Evolutionary conservation across 2,888 invertebrate species (phyloP).

Genomic region (Microdon myrmicae): DNA sequence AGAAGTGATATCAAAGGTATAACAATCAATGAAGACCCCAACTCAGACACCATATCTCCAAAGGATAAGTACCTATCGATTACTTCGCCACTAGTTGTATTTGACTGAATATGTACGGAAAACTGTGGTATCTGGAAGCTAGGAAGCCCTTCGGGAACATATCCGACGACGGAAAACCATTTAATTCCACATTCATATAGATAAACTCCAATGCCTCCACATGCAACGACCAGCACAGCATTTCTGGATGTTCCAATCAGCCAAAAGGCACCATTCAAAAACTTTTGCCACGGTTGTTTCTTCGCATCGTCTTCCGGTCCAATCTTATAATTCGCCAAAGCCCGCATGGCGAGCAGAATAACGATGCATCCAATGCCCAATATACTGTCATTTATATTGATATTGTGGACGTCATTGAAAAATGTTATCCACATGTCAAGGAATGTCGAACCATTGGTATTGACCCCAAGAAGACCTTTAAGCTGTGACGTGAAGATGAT

Average conservation of each 20-base stretch:
- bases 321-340: slow-evolving; percentile 75
- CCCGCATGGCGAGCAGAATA: slow-evolving; percentile 79
- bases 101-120: slow-evolving; percentile 70
- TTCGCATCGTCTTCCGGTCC: slow-evolving; percentile 69
- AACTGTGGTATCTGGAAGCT: slow-evolving; percentile 75
- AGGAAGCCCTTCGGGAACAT: slow-evolving; percentile 81
- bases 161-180: slow-evolving; percentile 75
- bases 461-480: slow-evolving; percentile 82
- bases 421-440: slow-evolving; percentile 83
- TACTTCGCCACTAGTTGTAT: slow-evolving; percentile 68
- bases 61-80: slow-evolving; percentile 66
- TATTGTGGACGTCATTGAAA: slow-evolving; percentile 74
- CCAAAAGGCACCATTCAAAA: slow-evolving; percentile 78
- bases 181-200: slow-evolving; percentile 69
- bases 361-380: slow-evolving; percentile 81
- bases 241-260: slow-evolving; percentile 83
- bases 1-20: slow-evolving; percentile 87
- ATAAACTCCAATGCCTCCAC: slow-evolving; percentile 75
- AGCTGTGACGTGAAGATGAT: slow-evolving; percentile 90
- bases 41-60: slow-evolving; percentile 78
- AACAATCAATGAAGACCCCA: slow-evolving; percentile 87
- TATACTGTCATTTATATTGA: slow-evolving; percentile 78
- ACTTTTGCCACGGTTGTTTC: slow-evolving; percentile 70
- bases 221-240: slow-evolving; percentile 82
- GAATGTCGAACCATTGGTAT: slow-evolving; percentile 80